Evolutionary conservation across 2,113 vertebrate genomes (phyloP), one percentile per base, ranked within the genome.

Genomic region (Scalopus aquaticus): DNA sequence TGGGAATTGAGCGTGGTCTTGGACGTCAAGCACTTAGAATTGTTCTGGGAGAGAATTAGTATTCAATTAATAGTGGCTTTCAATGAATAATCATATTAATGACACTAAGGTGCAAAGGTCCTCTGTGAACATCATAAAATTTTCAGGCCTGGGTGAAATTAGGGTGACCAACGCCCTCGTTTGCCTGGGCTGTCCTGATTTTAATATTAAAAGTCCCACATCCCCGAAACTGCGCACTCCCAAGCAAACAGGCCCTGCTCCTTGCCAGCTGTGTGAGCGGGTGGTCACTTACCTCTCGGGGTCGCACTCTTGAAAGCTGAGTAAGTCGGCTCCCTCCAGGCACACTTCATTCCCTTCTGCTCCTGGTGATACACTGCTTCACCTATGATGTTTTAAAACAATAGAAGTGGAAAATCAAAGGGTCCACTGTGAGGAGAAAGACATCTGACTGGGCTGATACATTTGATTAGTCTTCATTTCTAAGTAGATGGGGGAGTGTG

Each of bases 381-480:
- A 28, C 70, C 51, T 46, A 17, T 5, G 60, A 74, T 76, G 88
- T 51, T 95, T 82, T 70, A 77, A 89, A 93, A 90, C 89, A 81
- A 87, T 26, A 37, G n/a, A 93, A 95, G 81, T 0, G 4, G 82
- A 67, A 91, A 69, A n/a, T 39, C 54, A 77, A 80, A 94, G 51
- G 39, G 17, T 46, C 44, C 35, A 35, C 37, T 82, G 12, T 24
- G n/a, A 89, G 58, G 58, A 82, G 35, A 44, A 65, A 70, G 88
- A 84, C 54, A 94, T 70, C 77, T 35, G 86, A 79, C 26, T 2
- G 32, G 67, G 15, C 82, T 32, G 89, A 9, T 65, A 51, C 46
- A 58, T 79, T 46, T 72, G 83, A 69, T 93, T 80, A 60, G 32
- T 67, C 32, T 95, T 77, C 64, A 42, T 87, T 90, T 89, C 83